phyloP scores from a whole-genome alignment of 1,140 invertebrate genomes.

The Habropoda laboriosa region DNA sequence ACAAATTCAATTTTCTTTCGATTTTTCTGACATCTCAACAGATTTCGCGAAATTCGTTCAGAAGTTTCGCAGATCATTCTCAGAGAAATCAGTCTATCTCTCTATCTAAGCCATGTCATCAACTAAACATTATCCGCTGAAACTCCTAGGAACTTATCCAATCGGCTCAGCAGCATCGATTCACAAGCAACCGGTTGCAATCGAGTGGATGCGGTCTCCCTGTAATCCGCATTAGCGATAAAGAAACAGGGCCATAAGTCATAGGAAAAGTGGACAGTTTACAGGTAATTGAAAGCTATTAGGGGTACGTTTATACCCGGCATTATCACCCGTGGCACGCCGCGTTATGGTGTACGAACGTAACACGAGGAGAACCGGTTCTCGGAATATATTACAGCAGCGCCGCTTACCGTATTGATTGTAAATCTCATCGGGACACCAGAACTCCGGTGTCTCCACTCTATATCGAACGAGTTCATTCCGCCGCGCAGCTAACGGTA shows the following conservation, averaged over 20 bases:
- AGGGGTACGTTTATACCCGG: slow-evolving; percentile 56
- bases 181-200: neutral
- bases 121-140: no score
- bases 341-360: slow-evolving; percentile 38
- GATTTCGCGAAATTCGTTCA: no score
- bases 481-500: neutral
- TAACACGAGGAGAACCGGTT: slow-evolving; percentile 55
- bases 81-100: no score
- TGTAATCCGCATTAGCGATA: slow-evolving; percentile 2
- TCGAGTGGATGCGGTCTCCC: neutral
- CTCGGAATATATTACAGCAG: slow-evolving; percentile 34
- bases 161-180: neutral
- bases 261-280: slow-evolving; percentile 46
- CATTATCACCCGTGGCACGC: slow-evolving; percentile 55
- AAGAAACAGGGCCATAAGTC: slow-evolving; percentile 27
- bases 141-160: no score
- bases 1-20: no score
- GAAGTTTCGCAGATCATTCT: no score
- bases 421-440: slow-evolving; percentile 52
- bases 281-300: slow-evolving; percentile 54
- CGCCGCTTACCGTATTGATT: slow-evolving; percentile 49
- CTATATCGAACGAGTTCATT: slow-evolving; percentile 9
- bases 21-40: no score
- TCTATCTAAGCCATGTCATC: no score
- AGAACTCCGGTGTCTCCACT: neutral